Conservation (phyloP, 2,797 vertebrate genomes). For the Pseudopleuronectes americanus region DNA sequence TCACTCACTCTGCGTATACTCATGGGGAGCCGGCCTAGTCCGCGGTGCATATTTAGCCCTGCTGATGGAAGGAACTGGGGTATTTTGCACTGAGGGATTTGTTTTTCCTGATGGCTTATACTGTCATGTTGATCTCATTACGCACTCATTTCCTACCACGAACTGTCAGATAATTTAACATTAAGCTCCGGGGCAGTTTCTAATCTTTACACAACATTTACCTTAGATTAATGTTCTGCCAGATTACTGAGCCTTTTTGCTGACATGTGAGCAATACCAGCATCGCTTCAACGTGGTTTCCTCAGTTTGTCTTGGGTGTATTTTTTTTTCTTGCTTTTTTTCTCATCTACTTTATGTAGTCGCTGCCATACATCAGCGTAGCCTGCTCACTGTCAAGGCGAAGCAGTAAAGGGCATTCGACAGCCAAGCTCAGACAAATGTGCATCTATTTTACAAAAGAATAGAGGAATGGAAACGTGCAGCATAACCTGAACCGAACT, state of each 20-base stretch:
- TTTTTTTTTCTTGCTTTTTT: slow-evolving; percentile 1
- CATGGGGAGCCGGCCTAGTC: slow-evolving; percentile 37
- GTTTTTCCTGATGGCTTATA: slow-evolving; percentile 69
- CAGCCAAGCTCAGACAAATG: neutral
- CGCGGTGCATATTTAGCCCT: slow-evolving; percentile 45
- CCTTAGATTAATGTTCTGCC: slow-evolving; percentile 58
- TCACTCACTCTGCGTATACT: slow-evolving; percentile 60
- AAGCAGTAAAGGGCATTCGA: slow-evolving; percentile 4
- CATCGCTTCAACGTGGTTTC: slow-evolving; percentile 32
- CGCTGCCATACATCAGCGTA: neutral
- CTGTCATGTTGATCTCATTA: slow-evolving; percentile 76
- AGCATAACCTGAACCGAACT: neutral
- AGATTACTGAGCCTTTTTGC: slow-evolving; percentile 40
- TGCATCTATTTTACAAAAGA: neutral
- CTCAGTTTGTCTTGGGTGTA: neutral
- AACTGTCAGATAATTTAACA: slow-evolving; percentile 71
- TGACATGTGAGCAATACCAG: slow-evolving; percentile 53
- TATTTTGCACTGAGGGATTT: slow-evolving; percentile 69
- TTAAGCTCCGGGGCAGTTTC: slow-evolving; percentile 58
- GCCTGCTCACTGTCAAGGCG: slow-evolving; percentile 2
- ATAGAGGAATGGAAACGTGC: neutral
- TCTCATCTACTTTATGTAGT: neutral
- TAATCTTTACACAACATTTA: slow-evolving; percentile 72
- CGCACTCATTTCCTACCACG: slow-evolving; percentile 67
- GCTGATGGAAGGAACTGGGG: slow-evolving; percentile 61